These are phyloP conservation scores for Equus quagga DNA, from an alignment of 2,113 vertebrate genomes.

Conservation along the genomic window DNA sequence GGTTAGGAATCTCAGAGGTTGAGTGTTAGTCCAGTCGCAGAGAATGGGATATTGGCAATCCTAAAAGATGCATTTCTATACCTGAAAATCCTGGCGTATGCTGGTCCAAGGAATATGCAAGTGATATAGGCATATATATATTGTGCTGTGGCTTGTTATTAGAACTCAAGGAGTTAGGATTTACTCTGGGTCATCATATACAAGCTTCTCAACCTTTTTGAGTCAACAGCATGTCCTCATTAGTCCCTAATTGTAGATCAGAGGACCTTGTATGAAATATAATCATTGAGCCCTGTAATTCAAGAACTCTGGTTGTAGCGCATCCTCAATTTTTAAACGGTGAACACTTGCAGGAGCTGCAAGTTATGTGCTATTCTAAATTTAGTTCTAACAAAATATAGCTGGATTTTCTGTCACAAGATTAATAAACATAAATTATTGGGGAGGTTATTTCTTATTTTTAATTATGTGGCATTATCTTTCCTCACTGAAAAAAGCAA, in stretches of 20 bases:
- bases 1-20: background rate
- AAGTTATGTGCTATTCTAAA: constrained; percentile 39
- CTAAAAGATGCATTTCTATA: background rate
- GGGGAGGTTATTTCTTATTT: constrained; percentile 63
- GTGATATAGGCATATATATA: background rate
- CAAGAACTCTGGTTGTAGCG: background rate
- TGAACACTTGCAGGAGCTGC: constrained; percentile 27
- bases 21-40: background rate
- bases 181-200: background rate
- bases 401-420: constrained; percentile 14
- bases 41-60: background rate
- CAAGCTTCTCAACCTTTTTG: background rate
- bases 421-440: constrained; percentile 48
- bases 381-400: constrained; percentile 57
- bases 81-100: background rate
- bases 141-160: background rate
- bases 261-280: background rate
- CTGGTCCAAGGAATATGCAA: background rate
- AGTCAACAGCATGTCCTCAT: background rate
- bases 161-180: background rate
- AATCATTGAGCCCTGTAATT: background rate
- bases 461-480: constrained; percentile 57
- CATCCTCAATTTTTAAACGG: constrained; percentile 1
- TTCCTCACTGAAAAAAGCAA: constrained; percentile 31
- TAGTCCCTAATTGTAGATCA: background rate